Percentiles rank a stretch among this genome's conserved stretches.
Evolutionary conservation across 2,888 invertebrate genomes (phyloP).

Genomic region (Eubasilissa splendida): DNA sequence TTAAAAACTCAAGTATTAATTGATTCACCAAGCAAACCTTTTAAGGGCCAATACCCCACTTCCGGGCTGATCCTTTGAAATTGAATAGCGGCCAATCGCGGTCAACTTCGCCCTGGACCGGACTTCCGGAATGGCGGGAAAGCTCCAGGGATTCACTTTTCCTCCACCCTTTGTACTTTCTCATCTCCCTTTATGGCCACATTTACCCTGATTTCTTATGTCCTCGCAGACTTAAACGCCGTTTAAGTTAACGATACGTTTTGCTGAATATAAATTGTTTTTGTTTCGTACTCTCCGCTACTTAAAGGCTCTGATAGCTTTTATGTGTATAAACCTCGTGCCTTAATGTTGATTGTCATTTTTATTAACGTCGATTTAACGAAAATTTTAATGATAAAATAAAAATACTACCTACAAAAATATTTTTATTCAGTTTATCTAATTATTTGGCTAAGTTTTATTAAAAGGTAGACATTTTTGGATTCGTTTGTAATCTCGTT

Average conservation of each 20-base stretch:
- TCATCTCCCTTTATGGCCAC: conserved; percentile 44
- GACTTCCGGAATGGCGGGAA: conserved; percentile 53
- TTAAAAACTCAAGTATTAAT: conserved; percentile 48
- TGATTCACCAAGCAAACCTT: conserved; percentile 48
- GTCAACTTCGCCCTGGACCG: conserved; percentile 48
- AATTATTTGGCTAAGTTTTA: too few species aligned
- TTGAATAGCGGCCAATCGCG: conserved; percentile 54
- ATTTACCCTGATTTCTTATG: conserved; percentile 47
- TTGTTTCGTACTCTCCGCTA: neutral
- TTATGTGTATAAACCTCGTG: too few species aligned
- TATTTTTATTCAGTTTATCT: too few species aligned
- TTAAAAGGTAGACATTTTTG: too few species aligned
- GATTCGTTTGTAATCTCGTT: too few species aligned
- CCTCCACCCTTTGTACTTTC: conserved; percentile 44
- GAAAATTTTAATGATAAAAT: too few species aligned
- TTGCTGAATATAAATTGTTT: conserved; percentile 34
- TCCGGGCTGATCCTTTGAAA: conserved; percentile 52
- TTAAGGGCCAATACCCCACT: conserved; percentile 39
- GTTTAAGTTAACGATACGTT: conserved; percentile 38
- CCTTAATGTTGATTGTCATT: too few species aligned
- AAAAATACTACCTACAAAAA: too few species aligned
- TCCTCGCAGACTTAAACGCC: conserved; percentile 29
- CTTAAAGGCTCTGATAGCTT: too few species aligned
- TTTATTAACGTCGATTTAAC: too few species aligned
- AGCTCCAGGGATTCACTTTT: conserved; percentile 43